phyloP scores from a whole-genome alignment of 2,888 invertebrate species.

The Malachius bipustulatus region DNA sequence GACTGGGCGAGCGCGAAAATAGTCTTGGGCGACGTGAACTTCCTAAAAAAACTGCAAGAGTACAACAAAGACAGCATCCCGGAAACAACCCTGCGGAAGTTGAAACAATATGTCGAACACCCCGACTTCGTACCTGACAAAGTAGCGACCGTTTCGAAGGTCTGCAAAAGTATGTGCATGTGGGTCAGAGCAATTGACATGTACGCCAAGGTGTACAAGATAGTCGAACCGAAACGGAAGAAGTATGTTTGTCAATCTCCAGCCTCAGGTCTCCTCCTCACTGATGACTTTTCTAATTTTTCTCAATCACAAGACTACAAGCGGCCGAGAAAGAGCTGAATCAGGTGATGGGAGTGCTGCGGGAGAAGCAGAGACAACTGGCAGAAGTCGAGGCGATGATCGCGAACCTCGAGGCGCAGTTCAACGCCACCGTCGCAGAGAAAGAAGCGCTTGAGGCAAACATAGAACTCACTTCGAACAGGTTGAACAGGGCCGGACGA shows the following conservation, averaged over 20 bases:
- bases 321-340: slow-evolving; percentile 66
- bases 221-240: slow-evolving; percentile 79
- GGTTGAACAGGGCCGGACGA: slow-evolving; percentile 70
- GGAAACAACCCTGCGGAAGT: slow-evolving; percentile 60
- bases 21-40: slow-evolving; percentile 70
- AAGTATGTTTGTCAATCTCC: slow-evolving; percentile 50
- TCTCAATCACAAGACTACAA: slow-evolving; percentile 46
- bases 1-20: slow-evolving; percentile 79
- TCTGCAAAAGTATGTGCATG: slow-evolving; percentile 80
- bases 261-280: slow-evolving; percentile 8
- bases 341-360: slow-evolving; percentile 61
- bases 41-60: slow-evolving; percentile 67
- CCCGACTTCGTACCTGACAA: slow-evolving; percentile 76
- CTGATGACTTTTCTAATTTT: slow-evolving; percentile 5
- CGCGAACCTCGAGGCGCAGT: slow-evolving; percentile 44
- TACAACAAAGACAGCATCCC: slow-evolving; percentile 82
- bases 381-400: slow-evolving; percentile 68
- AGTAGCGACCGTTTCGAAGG: slow-evolving; percentile 76
- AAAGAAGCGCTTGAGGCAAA: slow-evolving; percentile 61
- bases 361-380: slow-evolving; percentile 69
- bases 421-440: slow-evolving; percentile 61
- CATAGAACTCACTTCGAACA: slow-evolving; percentile 64
- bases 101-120: slow-evolving; percentile 72
- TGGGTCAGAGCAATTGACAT: slow-evolving; percentile 88
- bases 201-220: slow-evolving; percentile 74